These are phyloP conservation scores for Phenganax subtilis DNA, from an alignment of 92 coral and sea anemone species.

Conservation along the genomic window DNA sequence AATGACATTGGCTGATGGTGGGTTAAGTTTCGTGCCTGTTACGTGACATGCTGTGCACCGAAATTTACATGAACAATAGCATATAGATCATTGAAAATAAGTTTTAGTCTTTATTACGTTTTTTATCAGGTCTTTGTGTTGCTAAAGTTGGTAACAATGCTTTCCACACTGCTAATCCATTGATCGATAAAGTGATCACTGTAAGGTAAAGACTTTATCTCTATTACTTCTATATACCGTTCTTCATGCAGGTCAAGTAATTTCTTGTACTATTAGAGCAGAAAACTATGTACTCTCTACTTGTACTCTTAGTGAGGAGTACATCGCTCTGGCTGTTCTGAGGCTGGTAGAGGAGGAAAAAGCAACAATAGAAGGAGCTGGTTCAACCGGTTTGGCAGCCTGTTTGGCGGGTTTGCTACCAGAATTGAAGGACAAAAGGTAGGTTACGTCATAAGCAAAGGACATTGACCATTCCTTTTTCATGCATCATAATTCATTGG, in stretches of 20 bases:
- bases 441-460: background rate
- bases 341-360: conserved; percentile 70
- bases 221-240: background rate
- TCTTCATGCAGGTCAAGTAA: background rate
- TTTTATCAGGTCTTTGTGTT: conserved; percentile 58
- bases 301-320: conserved; percentile 59
- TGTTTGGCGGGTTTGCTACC: conserved; percentile 70
- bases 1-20: conserved; percentile 76
- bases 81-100: background rate
- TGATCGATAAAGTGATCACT: conserved; percentile 67
- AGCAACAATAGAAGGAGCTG: conserved; percentile 79
- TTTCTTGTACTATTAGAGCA: background rate
- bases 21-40: background rate
- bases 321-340: conserved; percentile 67
- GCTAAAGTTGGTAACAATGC: conserved; percentile 77
- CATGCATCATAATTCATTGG: too few relatives aligned
- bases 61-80: background rate
- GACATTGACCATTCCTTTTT: too few relatives aligned
- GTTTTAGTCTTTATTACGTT: background rate
- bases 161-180: conserved; percentile 56
- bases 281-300: background rate
- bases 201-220: conserved; percentile 56
- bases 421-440: conserved; percentile 76
- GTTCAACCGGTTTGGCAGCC: conserved; percentile 79
- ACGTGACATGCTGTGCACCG: background rate